Evolutionary conservation across 1,140 invertebrate genomes (phyloP), one percentile per base, ranked within the genome.

Genomic region (Papilio dardanus): DNA sequence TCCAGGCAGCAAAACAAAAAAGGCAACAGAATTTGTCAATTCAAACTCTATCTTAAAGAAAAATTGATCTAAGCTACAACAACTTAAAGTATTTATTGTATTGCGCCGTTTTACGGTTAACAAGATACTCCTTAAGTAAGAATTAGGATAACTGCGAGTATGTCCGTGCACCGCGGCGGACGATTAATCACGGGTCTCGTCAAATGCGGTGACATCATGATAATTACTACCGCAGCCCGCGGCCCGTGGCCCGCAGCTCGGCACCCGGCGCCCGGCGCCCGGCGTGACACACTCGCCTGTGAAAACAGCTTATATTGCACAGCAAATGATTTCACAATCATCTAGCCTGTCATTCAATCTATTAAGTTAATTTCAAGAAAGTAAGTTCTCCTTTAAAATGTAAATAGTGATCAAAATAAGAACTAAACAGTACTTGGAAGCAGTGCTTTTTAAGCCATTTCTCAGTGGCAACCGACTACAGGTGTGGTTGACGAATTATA

Each of bases 191-290:
- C 50, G 73, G 21, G 8, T 12, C 73, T 30, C 50, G 73, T 35
- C 73, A 35, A 35, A 65, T 37, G 31, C 58, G 73, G 54, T 62
- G 73, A 74, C 73, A 62, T 19, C 58, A 31, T 54, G 35, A 50
- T 74, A 74, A 74, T 74, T 50, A 74, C 50, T 74, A 14, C 54
- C 54, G 28, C 73, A 74, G 73, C 46, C 73, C n/a, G 54, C 16
- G 19, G 16, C 42, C 16, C 42, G n/a, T n/a, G n/a, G n/a, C n/a
- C 46, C 46, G 54, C 71, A 74, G 71, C 40, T 46, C n/a, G n/a
- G n/a, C n/a, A n/a, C n/a, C n/a, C n/a, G n/a, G n/a, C n/a, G n/a
- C n/a, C n/a, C n/a, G n/a, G n/a, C n/a, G n/a, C n/a, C n/a, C n/a
- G n/a, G n/a, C n/a, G 54, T 37, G 12, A 37, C 35, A 10, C 35